phyloP scores from a whole-genome alignment of 2,888 invertebrate genomes.

The Ophonus ardosiacus region DNA sequence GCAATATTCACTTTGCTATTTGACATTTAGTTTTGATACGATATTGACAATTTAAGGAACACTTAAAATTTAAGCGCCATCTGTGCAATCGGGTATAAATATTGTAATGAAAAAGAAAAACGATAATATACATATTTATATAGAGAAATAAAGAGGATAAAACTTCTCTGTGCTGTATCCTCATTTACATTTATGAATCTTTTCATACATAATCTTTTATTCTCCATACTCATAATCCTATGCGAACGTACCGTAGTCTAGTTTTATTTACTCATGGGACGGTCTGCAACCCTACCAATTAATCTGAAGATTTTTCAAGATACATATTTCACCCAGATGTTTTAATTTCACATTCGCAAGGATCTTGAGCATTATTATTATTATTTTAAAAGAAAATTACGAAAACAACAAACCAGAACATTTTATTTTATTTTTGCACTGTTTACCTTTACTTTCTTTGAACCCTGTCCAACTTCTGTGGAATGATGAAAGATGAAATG shows the following conservation, averaged over 20 bases:
- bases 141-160: not conserved
- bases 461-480: too few relatives aligned
- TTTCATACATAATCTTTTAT: constrained; percentile 29
- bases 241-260: constrained; percentile 4
- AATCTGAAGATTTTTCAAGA: not conserved
- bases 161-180: not conserved
- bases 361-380: too few relatives aligned
- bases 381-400: too few relatives aligned
- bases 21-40: too few relatives aligned
- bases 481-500: too few relatives aligned
- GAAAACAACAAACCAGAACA: not conserved
- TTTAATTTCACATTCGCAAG: not conserved
- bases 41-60: too few relatives aligned
- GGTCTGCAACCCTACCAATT: not conserved
- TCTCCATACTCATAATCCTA: constrained; percentile 8
- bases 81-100: too few relatives aligned
- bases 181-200: constrained; percentile 22
- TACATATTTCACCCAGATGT: not conserved
- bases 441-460: too few relatives aligned
- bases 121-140: constrained; percentile 2
- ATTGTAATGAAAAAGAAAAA: not conserved
- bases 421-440: too few relatives aligned
- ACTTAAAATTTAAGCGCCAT: too few relatives aligned
- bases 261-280: constrained; percentile 18
- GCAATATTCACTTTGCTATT: too few relatives aligned